Percentiles rank a stretch among this genome's conserved stretches.
phyloP scores from a whole-genome alignment of 2,888 invertebrate genomes.

The Mythimna ferrago region DNA sequence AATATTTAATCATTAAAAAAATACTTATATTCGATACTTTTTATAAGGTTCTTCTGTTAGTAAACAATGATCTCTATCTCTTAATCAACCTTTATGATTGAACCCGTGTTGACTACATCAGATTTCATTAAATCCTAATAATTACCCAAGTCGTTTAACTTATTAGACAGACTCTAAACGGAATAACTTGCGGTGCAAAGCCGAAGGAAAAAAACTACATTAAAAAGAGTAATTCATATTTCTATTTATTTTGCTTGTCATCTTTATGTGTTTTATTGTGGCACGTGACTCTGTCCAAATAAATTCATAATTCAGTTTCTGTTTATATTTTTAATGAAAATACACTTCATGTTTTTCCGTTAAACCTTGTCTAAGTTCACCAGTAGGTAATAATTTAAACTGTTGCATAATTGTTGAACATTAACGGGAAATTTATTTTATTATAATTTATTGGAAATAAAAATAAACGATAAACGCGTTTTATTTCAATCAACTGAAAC shows the following conservation, averaged over 20 bases:
- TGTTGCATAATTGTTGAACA: constrained; percentile 49
- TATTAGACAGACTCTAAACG: too few relatives aligned
- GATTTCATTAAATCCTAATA: too few relatives aligned
- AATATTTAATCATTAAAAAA: too few relatives aligned
- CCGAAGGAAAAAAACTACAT: too few relatives aligned
- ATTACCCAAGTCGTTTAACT: too few relatives aligned
- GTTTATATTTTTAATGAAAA: constrained; percentile 27
- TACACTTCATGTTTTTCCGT: not conserved
- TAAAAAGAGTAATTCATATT: constrained; percentile 2
- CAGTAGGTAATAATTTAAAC: constrained; percentile 40
- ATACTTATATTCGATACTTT: too few relatives aligned
- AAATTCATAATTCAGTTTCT: constrained; percentile 24
- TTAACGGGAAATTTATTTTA: constrained; percentile 47
- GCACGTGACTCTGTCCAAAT: constrained; percentile 13
- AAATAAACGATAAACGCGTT: constrained; percentile 51
- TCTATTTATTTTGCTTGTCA: constrained; percentile 22
- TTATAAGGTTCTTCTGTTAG: too few relatives aligned
- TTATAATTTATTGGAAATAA: constrained; percentile 45
- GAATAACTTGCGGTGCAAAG: too few relatives aligned
- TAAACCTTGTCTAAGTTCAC: not conserved
- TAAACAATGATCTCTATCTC: too few relatives aligned
- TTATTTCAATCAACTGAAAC: constrained; percentile 54
- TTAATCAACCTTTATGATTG: too few relatives aligned
- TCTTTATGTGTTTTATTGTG: constrained; percentile 26
- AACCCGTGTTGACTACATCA: too few relatives aligned